These are phyloP conservation scores for Aphelocoma californica DNA, from an alignment of 2,797 vertebrate species.

Conservation along the genomic window DNA sequence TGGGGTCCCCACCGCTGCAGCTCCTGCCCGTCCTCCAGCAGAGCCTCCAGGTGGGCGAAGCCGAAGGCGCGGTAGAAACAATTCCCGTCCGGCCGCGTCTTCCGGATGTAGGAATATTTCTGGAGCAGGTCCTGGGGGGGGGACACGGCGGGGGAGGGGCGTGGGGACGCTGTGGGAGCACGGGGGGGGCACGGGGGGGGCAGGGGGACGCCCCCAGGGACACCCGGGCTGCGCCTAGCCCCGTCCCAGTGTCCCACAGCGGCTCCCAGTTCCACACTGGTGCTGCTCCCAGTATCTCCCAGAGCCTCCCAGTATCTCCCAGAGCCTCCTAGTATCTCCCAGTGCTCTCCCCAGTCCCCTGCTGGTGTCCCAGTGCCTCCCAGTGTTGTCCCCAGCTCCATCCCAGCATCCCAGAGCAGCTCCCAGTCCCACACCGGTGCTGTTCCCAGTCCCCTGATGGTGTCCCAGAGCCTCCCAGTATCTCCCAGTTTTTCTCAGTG, in stretches of 20 bases:
- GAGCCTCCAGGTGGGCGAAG: slow-evolving; percentile 90
- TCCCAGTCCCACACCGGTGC: too few species aligned
- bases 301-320: neutral
- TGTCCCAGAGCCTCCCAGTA: too few species aligned
- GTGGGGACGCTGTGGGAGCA: too few species aligned
- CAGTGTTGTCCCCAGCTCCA: too few species aligned
- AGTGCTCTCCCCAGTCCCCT: too few species aligned
- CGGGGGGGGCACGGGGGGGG: too few species aligned
- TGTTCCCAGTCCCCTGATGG: too few species aligned
- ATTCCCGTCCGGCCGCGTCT: slow-evolving; percentile 92
- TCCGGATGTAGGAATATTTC: slow-evolving; percentile 90
- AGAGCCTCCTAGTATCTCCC: neutral
- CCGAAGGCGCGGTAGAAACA: slow-evolving; percentile 94
- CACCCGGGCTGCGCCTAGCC: neutral
- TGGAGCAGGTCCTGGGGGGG: slow-evolving; percentile 75
- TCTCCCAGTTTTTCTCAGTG: too few species aligned
- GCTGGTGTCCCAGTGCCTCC: too few species aligned
- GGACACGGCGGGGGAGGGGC: neutral
- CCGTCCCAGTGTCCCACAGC: neutral
- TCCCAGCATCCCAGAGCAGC: too few species aligned
- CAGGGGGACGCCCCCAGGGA: neutral
- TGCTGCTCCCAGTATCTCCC: neutral
- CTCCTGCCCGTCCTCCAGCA: slow-evolving; percentile 89
- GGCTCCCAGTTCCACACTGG: neutral
- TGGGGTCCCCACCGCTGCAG: slow-evolving; percentile 78